Evolutionary conservation across 1,140 invertebrate species (phyloP), one percentile per base, ranked within the genome.

Genomic region (Drosophila ogumai): DNA sequence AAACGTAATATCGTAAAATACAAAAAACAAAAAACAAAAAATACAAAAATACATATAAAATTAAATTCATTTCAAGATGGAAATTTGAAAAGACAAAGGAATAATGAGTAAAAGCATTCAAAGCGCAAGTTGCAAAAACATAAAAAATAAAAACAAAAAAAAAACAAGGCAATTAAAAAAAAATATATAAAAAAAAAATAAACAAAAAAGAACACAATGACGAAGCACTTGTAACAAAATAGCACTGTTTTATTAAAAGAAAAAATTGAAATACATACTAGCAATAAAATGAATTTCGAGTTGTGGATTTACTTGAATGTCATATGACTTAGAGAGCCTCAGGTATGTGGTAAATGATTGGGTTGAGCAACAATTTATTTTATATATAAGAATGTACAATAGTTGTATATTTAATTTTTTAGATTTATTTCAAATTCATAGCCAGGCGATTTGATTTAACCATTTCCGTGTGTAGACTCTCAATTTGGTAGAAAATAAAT

Each of bases 201-300:
- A 75, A 58, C 54, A 61, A 71, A 74, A 36, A 74, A 49, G 60
- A 66, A 81, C 81, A 75, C 75, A 78, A 79, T 73, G 75, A 79
- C 64, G 85, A 88, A 81, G 85, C 85, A 88, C 85, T 88, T 88
- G 85, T 88, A 88, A 90, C 85, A 85, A 88, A 88, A 85, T 85
- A 88, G 85, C 85, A 88, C 85, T 90, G 85, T 88, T 88, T 88
- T 88, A 90, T 88, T 88, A 90, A 86, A 85, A 77, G 57, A 57
- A 81, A 86, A 85, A 87, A 54, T 61, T 79, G 69, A 87, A 82
- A 87, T 90, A 85, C 80, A 88, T 81, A 90, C 60, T 84, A 90
- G 74, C 77, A 80, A 88, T 81, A 88, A 76, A 74, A 64, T 60
- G 34, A 73, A 66, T 57, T 34, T 32, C 15, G 6, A 54, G 19